These are phyloP conservation scores for Trematocara marginatum DNA, from an alignment of 2,113 vertebrate genomes.

Conservation along the genomic window DNA sequence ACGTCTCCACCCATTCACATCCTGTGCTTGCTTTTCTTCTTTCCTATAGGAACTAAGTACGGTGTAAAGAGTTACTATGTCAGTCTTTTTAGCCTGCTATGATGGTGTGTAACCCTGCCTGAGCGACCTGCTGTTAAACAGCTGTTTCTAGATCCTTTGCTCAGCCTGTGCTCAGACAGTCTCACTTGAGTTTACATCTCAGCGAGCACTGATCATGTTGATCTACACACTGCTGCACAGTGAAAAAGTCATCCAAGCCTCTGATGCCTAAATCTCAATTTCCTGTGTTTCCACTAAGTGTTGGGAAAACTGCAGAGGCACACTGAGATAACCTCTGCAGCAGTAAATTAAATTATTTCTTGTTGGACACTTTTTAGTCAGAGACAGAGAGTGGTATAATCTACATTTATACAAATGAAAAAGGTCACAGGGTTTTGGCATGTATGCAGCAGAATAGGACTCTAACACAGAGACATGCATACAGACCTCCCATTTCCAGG, in stretches of 20 bases:
- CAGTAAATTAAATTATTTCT: not conserved
- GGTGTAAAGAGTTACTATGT: not conserved
- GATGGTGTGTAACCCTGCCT: not conserved
- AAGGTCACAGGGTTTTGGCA: not conserved
- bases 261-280: not conserved
- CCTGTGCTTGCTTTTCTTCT: not conserved
- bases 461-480: not conserved
- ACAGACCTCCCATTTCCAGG: not conserved
- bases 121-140: slow-evolving; percentile 18
- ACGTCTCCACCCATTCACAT: not conserved
- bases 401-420: not conserved
- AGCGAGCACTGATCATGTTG: not conserved
- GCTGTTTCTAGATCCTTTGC: not conserved
- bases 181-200: not conserved
- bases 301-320: not conserved
- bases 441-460: not conserved
- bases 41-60: not conserved
- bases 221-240: not conserved
- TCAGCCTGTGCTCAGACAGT: not conserved
- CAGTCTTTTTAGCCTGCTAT: not conserved
- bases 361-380: not conserved
- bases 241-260: not conserved
- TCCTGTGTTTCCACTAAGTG: not conserved
- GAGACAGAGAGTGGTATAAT: not conserved
- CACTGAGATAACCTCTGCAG: not conserved